Conservation (phyloP, 1,140 invertebrate genomes). For the Mesaphorura yosii region DNA sequence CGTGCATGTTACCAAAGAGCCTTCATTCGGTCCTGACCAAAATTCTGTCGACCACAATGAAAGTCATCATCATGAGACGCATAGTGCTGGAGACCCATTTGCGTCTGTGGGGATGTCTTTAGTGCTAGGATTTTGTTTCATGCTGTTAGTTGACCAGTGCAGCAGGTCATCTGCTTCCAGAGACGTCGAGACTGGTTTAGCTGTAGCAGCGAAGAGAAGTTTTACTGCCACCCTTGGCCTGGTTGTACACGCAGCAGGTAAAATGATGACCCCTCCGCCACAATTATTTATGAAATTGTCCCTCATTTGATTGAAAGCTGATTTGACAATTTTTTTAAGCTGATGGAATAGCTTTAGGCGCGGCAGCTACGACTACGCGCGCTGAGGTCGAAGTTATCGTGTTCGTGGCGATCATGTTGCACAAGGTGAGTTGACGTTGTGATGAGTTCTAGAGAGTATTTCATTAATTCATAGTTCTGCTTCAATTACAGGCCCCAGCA, state of each 20-base stretch:
- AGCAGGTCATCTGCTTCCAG: conserved; percentile 39
- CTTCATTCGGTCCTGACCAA: neutral
- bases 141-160: conserved; percentile 87
- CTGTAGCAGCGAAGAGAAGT: conserved; percentile 50
- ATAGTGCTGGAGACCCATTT: conserved; percentile 39
- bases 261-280: neutral
- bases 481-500: conserved; percentile 63
- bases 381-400: conserved; percentile 95
- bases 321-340: no score
- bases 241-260: conserved; percentile 86
- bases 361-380: conserved; percentile 87
- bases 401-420: conserved; percentile 96
- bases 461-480: conserved; percentile 6
- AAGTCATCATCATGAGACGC: neutral
- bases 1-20: neutral
- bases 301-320: conserved; percentile 31
- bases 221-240: conserved; percentile 89
- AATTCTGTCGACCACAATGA: neutral
- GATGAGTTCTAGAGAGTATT: neutral
- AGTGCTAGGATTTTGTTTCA: conserved; percentile 88
- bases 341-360: conserved; percentile 92
- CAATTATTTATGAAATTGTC: neutral
- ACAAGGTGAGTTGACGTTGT: conserved; percentile 56
- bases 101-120: conserved; percentile 58
- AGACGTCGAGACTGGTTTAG: conserved; percentile 41